Evolutionary conservation across 2,113 vertebrate species (phyloP).

Genomic region (Choloepus hoffmanni): DNA sequence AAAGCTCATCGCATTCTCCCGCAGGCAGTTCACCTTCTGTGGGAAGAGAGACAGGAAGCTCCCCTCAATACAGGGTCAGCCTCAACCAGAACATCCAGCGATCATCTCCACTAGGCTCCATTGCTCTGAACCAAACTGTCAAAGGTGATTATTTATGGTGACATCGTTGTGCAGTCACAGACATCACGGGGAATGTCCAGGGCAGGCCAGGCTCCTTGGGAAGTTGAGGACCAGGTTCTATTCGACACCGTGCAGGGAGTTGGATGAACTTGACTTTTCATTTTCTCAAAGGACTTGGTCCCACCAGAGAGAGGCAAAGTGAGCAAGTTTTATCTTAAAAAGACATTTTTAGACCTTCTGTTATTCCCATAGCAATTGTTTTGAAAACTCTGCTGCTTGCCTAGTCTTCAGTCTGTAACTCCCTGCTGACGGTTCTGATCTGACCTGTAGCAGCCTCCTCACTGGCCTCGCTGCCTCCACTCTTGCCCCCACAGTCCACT

Average conservation of each 20-base stretch:
- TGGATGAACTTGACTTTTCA: neutral
- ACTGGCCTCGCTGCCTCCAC: neutral
- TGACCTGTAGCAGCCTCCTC: neutral
- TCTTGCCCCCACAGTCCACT: too few relatives aligned
- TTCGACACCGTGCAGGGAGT: too few relatives aligned
- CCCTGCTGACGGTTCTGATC: too few relatives aligned
- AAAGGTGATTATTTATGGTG: neutral
- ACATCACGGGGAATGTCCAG: fast-evolving
- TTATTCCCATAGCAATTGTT: neutral
- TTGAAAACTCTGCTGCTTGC: neutral
- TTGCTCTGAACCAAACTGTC: neutral
- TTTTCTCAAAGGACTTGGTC: neutral
- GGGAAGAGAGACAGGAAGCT: neutral
- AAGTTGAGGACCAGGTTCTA: neutral
- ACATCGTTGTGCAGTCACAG: fast-evolving
- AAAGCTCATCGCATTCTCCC: neutral
- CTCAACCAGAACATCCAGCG: neutral
- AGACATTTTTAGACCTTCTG: neutral
- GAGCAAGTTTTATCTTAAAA: neutral
- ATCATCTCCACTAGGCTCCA: neutral
- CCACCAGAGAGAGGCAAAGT: neutral
- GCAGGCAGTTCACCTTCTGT: fast-evolving
- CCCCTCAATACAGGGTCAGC: neutral
- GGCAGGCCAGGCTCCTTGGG: neutral
- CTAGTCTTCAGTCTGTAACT: fast-evolving